Evolutionary conservation across 2,113 vertebrate genomes (phyloP).

Genomic region (Anolis sagrei): DNA sequence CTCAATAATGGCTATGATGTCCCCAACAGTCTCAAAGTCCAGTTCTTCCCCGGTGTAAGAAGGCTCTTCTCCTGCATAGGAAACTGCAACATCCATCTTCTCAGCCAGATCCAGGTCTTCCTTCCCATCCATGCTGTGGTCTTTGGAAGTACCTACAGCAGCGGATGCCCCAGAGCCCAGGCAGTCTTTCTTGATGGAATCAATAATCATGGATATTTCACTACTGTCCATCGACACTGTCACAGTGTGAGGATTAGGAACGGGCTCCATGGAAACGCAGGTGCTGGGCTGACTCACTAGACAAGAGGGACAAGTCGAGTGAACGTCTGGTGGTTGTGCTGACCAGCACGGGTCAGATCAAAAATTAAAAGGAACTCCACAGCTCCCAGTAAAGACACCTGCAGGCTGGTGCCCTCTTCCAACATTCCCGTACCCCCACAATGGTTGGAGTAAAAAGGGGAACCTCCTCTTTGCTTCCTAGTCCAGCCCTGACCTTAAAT

Average conservation of each 20-base stretch:
- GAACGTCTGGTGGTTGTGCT: conserved; percentile 33
- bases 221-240: conserved; percentile 85
- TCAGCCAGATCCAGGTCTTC: conserved; percentile 89
- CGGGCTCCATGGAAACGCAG: conserved; percentile 79
- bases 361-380: conserved; percentile 38
- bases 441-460: conserved; percentile 39
- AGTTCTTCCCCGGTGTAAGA: conserved; percentile 95
- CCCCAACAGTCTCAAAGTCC: conserved; percentile 94
- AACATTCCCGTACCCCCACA: conserved; percentile 6
- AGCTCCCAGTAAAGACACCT: conserved; percentile 25
- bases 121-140: conserved; percentile 83
- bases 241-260: conserved; percentile 80
- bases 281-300: conserved; percentile 80
- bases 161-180: conserved; percentile 78
- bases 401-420: background rate
- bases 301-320: conserved; percentile 65
- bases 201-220: conserved; percentile 86
- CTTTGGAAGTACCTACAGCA: conserved; percentile 80
- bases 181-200: conserved; percentile 86
- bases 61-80: conserved; percentile 90
- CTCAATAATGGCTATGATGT: conserved; percentile 98
- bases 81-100: conserved; percentile 92
- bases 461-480: conserved; percentile 51
- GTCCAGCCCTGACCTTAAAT: conserved; percentile 2
- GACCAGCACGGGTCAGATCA: conserved; percentile 48